Evolutionary conservation across 2,797 vertebrate genomes (phyloP), one percentile per base, ranked within the genome.

Genomic region (Miichthys miiuy): DNA sequence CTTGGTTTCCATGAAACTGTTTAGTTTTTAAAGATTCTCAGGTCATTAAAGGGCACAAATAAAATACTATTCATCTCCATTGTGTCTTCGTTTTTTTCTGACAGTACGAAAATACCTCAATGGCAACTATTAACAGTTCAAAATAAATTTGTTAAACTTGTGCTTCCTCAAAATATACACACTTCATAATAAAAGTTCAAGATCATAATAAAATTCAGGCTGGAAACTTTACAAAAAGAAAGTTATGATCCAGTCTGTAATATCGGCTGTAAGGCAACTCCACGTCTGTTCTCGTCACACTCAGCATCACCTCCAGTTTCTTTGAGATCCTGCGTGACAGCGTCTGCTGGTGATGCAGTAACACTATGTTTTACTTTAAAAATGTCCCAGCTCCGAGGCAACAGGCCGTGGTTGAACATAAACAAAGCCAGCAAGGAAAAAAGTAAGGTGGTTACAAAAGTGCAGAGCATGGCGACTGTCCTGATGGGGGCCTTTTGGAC

Each of bases 401-500:
- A 25, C 66, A 90, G 69, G 42, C 75, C 57, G 3, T 13, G 68
- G 30, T 84, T 77, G 50, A 92, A 91, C 47, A 87, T 51, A 23
- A 87, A 62, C 0, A n/a, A 25, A 42, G 81, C 48, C 50, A 91
- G 7, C 0, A 0, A 30, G 14, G 88, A 89, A 57, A 82, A 83
- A 10, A 75, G 1, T 3, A 88, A 20, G 58, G 76, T 77, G 68
- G 91, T 92, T 0, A 77, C 80, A n/a, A 87, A 70, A 41, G 93
- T 63, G 34, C 87, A 91, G 72, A 96, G 71, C 94, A 96, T 51
- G 0, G 90, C 90, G 72, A 95, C 70, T 0, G 94, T 94, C 87
- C 94, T 95, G 66, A 95, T 86, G 4, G 95, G 94, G 48, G 94
- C 91, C 55, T 91, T 86, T 75, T 96, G 95, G 30, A 82, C 30